Conservation (phyloP, 2,797 vertebrate genomes). For the Sebastes flavidus region DNA sequence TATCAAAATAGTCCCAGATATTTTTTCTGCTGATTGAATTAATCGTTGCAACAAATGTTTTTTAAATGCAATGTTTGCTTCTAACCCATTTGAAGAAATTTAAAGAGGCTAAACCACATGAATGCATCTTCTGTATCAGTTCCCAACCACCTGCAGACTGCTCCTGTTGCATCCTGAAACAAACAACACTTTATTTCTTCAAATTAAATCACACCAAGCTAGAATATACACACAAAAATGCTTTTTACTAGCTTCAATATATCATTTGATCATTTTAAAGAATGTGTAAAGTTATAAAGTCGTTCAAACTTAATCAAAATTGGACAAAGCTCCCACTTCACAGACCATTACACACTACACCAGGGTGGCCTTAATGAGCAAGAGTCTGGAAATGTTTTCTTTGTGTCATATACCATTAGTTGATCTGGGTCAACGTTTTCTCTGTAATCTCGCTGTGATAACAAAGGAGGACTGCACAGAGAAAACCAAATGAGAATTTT, state of each 20-base stretch:
- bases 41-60: neutral
- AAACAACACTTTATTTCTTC: constrained; percentile 61
- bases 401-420: constrained; percentile 73
- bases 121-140: constrained; percentile 74
- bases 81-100: constrained; percentile 5
- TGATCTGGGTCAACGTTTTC: constrained; percentile 76
- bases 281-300: neutral
- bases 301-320: neutral
- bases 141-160: constrained; percentile 70
- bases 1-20: neutral
- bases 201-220: constrained; percentile 4
- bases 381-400: constrained; percentile 72
- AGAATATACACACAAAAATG: neutral
- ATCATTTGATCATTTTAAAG: neutral
- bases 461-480: constrained; percentile 63
- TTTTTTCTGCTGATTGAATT: neutral
- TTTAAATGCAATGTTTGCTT: constrained; percentile 3
- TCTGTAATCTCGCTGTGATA: constrained; percentile 70
- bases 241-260: neutral
- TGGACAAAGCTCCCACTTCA: neutral
- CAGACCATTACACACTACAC: neutral
- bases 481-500: constrained; percentile 57
- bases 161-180: constrained; percentile 55
- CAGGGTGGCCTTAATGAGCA: constrained; percentile 61
- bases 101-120: constrained; percentile 55